Evolutionary conservation across 2,113 vertebrate species (phyloP), one percentile per base, ranked within the genome.

Genomic region (Falco punctatus): DNA sequence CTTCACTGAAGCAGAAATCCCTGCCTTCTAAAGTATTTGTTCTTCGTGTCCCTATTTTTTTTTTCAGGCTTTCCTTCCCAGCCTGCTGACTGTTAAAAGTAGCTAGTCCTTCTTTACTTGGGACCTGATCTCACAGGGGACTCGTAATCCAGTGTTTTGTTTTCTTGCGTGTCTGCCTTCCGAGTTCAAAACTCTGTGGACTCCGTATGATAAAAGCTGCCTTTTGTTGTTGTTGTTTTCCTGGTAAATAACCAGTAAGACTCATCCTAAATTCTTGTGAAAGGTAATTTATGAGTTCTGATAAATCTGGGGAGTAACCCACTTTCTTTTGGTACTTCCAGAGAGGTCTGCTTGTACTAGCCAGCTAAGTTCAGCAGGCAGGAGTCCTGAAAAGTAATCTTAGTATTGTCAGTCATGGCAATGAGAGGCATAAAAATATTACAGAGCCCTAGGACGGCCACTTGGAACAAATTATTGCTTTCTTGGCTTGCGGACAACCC

Each of bases 381-480:
- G 52, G 38, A 91, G 30, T 81, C 57, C 71, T 87, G 61, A 75
- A 73, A 91, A 92, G 32, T 48, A 73, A 90, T n/a, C 66, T 91
- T 40, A 61, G 61, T 67, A 88, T 67, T 87, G 61, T 91, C 89
- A 85, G 13, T 82, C 51, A 30, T 35, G 35, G 87, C 62, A 83
- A 61, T 61, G 52, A 91, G 78, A 87, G 24, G 57, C 30, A 65
- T 85, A 75, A 86, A 92, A 94, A 51, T 74, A 74, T 48, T 75
- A 80, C 0, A 1, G 58, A 91, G 71, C 62, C 61, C 32, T 71
- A 59, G 33, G 59, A 92, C 1, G 0, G 82, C 42, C 80, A 52
- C 65, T 52, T 93, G 54, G 81, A 95, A 95, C 86, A 94, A 92
- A 58, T 84, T 86, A 92, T 94, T 83, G 66, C 74, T 81, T 89